Percentiles rank a stretch among this genome's conserved stretches.
These are phyloP conservation scores for Phymorhynchus buccinoides DNA, from an alignment of 1,140 invertebrate species.

Conservation along the genomic window DNA sequence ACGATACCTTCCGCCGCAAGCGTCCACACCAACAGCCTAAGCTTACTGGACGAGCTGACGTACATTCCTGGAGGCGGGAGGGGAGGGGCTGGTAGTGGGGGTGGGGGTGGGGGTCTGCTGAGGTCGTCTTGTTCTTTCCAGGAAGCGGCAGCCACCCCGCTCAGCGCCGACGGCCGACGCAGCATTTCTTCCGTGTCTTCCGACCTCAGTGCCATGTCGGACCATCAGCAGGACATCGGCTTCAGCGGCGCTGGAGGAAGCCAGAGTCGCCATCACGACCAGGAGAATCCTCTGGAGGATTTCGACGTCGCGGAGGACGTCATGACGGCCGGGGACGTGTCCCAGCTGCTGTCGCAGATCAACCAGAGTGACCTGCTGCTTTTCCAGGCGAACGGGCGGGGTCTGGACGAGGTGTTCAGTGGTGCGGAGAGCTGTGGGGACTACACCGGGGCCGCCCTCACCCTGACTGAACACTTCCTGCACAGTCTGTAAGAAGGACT, in stretches of 20 bases:
- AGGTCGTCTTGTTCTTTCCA: neutral
- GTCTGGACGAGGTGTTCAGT: conserved; percentile 16
- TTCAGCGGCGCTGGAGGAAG: neutral
- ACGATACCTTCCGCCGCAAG: too few relatives aligned
- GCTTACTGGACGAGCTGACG: conserved; percentile 20
- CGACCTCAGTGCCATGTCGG: conserved; percentile 19
- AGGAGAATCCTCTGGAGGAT: too few relatives aligned
- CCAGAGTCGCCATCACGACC: neutral
- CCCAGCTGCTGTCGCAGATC: conserved; percentile 32
- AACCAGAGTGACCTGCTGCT: conserved; percentile 19
- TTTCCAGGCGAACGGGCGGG: neutral
- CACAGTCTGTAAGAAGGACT: neutral
- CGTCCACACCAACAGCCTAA: neutral
- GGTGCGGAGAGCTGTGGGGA: too few relatives aligned
- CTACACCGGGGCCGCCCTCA: neutral
- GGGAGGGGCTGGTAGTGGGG: too few relatives aligned
- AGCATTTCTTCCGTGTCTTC: conserved; percentile 31
- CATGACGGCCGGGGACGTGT: neutral
- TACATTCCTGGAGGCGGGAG: neutral
- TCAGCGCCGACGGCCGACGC: conserved; percentile 20
- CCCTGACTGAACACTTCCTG: conserved; percentile 6
- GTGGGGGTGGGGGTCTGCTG: too few relatives aligned
- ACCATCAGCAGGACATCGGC: too few relatives aligned
- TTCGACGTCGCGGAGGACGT: neutral
- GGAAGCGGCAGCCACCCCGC: conserved; percentile 18